Conservation (phyloP, 2,797 vertebrate genomes). For the Aplochiton taeniatus region DNA sequence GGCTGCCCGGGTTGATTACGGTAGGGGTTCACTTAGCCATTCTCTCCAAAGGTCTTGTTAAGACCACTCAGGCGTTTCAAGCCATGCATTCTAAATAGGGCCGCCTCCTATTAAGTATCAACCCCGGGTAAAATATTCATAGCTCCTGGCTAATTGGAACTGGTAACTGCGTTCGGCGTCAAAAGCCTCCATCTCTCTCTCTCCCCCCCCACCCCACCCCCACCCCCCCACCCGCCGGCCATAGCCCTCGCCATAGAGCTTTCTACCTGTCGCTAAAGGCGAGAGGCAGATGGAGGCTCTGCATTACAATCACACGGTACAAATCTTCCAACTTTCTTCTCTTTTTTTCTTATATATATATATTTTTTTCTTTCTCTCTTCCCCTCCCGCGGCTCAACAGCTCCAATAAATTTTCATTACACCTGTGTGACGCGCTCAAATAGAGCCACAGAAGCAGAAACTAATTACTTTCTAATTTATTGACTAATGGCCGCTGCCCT, state of each 20-base stretch:
- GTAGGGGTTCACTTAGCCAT: conserved; percentile 4
- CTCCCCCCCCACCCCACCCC: not conserved
- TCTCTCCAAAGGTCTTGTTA: conserved; percentile 11
- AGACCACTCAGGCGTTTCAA: conserved; percentile 12
- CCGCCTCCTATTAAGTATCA: conserved; percentile 8
- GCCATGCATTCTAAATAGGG: conserved; percentile 17
- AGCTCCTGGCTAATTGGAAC: conserved; percentile 8
- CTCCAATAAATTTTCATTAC: conserved; percentile 82
- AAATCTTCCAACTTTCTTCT: conserved; percentile 72
- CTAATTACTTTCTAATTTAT: conserved; percentile 87
- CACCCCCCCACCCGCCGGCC: conserved; percentile 21
- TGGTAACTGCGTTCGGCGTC: not conserved
- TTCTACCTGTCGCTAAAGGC: conserved; percentile 28
- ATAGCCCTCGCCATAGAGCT: not conserved
- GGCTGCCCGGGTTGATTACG: not conserved
- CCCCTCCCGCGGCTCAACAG: conserved; percentile 72
- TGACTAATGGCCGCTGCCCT: conserved; percentile 83
- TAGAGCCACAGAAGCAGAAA: conserved; percentile 85
- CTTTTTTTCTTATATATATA: too few relatives aligned
- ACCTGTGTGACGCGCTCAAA: conserved; percentile 82
- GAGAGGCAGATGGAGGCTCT: conserved; percentile 32
- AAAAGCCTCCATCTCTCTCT: not conserved
- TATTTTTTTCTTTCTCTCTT: too few relatives aligned
- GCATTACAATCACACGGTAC: conserved; percentile 66
- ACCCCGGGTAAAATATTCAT: conserved; percentile 2